These are phyloP conservation scores for Crepidodera aurea DNA, from an alignment of 2,888 invertebrate species.

Conservation along the genomic window DNA sequence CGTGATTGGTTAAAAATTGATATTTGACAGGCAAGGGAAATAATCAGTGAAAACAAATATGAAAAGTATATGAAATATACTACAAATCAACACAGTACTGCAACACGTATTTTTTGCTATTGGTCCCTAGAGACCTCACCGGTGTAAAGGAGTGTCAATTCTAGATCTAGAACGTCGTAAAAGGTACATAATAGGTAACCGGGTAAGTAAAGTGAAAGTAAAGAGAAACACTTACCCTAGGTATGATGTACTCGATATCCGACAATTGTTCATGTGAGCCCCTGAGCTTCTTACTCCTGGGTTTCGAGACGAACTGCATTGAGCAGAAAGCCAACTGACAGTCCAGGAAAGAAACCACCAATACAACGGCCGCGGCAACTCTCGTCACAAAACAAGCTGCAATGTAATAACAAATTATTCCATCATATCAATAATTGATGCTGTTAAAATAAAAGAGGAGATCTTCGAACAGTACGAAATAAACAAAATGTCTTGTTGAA, in stretches of 20 bases:
- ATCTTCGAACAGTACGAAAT: slow-evolving; percentile 17
- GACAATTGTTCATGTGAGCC: slow-evolving; percentile 62
- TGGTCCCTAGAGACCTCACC: no score
- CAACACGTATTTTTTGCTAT: no score
- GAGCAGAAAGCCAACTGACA: slow-evolving; percentile 64
- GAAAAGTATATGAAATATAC: no score
- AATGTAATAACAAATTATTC: slow-evolving; percentile 37
- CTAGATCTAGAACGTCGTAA: no score
- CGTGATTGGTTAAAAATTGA: no score
- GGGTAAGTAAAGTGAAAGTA: background rate
- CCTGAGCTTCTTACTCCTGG: slow-evolving; percentile 46
- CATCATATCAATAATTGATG: slow-evolving; percentile 20
- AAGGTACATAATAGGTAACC: no score
- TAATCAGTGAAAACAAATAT: no score
- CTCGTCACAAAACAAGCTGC: slow-evolving; percentile 63
- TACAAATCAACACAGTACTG: no score
- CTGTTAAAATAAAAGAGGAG: slow-evolving; percentile 22
- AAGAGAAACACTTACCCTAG: slow-evolving; percentile 59
- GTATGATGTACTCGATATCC: slow-evolving; percentile 65
- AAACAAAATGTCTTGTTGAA: slow-evolving; percentile 30
- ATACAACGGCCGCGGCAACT: slow-evolving; percentile 60
- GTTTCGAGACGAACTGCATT: slow-evolving; percentile 57
- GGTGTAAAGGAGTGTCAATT: no score
- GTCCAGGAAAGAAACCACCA: slow-evolving; percentile 62
- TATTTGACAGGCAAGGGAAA: no score